Percentiles rank a stretch among this genome's conserved stretches.
Conservation (phyloP, 1,140 invertebrate genomes). For the Tetramorium simillimum region DNA sequence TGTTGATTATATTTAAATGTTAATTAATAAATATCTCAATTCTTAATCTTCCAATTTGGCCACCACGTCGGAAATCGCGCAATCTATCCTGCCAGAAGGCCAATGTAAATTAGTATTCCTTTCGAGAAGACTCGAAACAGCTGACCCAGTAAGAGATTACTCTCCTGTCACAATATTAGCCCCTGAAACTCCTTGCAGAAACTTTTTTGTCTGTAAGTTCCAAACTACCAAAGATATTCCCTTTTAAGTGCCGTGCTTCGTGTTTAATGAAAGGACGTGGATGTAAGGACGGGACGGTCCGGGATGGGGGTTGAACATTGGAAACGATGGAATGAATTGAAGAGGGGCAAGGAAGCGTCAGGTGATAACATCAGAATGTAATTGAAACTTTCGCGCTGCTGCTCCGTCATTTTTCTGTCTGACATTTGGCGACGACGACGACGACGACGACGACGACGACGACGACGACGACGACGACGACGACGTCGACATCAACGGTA, state of each 20-base stretch:
- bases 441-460: too few relatives aligned
- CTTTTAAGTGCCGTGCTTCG: conserved; percentile 28
- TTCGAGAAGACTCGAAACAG: conserved; percentile 9
- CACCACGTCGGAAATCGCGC: conserved; percentile 6
- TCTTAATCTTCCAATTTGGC: neutral
- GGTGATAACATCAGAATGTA: conserved; percentile 62
- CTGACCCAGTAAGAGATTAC: conserved; percentile 51
- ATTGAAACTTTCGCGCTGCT: conserved; percentile 70
- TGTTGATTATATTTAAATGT: neutral
- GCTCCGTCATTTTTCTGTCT: conserved; percentile 79
- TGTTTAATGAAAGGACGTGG: conserved; percentile 47
- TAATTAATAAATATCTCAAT: neutral
- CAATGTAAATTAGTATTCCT: conserved; percentile 54
- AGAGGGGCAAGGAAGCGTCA: conserved; percentile 46
- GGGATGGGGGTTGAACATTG: conserved; percentile 11
- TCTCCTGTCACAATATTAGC: conserved; percentile 50
- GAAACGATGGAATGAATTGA: neutral
- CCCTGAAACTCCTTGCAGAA: conserved; percentile 12
- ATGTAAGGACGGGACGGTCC: neutral
- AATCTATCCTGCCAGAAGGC: conserved; percentile 4
- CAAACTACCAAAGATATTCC: conserved; percentile 29
- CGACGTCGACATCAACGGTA: conserved; percentile 61
- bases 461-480: neutral
- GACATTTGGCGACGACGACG: conserved; percentile 71
- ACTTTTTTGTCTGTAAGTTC: conserved; percentile 66